Percentiles rank a stretch among this genome's conserved stretches.
phyloP scores from a whole-genome alignment of 2,113 vertebrate species.

The Apistogramma diplotaenia region DNA sequence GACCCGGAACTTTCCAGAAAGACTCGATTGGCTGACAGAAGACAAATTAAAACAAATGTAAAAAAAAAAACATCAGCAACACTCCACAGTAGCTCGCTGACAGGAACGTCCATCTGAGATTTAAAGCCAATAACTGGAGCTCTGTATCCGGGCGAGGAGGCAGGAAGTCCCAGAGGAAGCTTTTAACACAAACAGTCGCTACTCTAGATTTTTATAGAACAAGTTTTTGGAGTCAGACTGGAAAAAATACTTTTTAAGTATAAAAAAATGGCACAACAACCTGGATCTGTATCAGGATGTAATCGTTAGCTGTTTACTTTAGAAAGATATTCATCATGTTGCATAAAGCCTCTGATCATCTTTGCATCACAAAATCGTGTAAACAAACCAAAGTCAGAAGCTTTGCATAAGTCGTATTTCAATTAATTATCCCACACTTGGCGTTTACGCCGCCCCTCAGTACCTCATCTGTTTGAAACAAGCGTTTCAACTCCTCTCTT shows the following conservation, averaged over 20 bases:
- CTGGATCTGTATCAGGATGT: not conserved
- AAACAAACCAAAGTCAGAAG: not conserved
- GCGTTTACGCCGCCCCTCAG: not conserved
- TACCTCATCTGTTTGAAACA: not conserved
- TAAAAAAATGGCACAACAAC: not conserved
- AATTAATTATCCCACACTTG: not conserved
- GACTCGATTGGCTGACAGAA: slow-evolving; percentile 33
- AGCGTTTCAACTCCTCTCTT: not conserved
- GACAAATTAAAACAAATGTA: not conserved
- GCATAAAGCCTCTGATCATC: not conserved
- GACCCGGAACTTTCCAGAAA: not conserved
- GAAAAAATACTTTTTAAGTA: not conserved
- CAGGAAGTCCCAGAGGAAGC: not conserved
- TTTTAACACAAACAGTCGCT: not conserved
- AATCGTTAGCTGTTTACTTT: not conserved
- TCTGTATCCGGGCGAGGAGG: not conserved
- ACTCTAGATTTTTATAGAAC: not conserved
- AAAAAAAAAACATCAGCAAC: not conserved
- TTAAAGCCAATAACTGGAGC: not conserved
- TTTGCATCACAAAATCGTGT: not conserved
- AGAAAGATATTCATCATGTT: not conserved
- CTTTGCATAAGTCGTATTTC: not conserved
- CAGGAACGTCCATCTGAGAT: slow-evolving; percentile 20
- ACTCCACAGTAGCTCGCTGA: not conserved
- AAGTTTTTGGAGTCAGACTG: not conserved